Conservation (phyloP, 2,113 vertebrate genomes). For the Dermatemys mawii region DNA sequence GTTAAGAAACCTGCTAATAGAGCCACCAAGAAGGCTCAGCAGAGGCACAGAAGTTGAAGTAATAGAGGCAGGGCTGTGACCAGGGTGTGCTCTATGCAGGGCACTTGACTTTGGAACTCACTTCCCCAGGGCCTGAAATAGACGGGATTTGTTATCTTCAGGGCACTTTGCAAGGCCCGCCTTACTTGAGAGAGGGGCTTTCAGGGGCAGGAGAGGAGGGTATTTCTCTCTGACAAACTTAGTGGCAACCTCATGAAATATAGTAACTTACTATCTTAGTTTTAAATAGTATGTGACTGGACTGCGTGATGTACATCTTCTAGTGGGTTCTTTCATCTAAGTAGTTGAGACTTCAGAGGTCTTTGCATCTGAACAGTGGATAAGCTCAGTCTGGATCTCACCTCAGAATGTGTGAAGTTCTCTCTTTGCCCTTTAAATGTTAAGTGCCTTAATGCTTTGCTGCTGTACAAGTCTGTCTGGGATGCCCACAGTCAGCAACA, state of each 20-base stretch:
- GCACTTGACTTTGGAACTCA: rapidly evolving
- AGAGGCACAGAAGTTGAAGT: not conserved
- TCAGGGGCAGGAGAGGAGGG: not conserved
- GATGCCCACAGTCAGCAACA: not conserved
- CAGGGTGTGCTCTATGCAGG: not conserved
- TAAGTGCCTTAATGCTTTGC: not conserved
- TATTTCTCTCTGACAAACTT: not conserved
- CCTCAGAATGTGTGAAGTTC: no score
- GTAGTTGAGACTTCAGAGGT: not conserved
- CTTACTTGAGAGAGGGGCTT: not conserved
- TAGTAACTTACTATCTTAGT: no score
- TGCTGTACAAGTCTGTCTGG: not conserved
- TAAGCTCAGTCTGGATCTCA: not conserved
- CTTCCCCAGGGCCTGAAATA: no score
- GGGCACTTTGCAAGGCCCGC: not conserved
- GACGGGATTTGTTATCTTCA: not conserved
- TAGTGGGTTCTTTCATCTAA: not conserved
- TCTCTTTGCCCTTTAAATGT: not conserved
- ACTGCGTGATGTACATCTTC: rapidly evolving
- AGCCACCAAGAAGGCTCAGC: not conserved
- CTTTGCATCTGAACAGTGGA: not conserved
- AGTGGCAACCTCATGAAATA: no score
- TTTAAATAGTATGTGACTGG: no score
- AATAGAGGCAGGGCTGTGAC: not conserved
- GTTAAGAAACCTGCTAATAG: not conserved